Conservation (phyloP, 1,140 invertebrate genomes). For the Bombyx mandarina region DNA sequence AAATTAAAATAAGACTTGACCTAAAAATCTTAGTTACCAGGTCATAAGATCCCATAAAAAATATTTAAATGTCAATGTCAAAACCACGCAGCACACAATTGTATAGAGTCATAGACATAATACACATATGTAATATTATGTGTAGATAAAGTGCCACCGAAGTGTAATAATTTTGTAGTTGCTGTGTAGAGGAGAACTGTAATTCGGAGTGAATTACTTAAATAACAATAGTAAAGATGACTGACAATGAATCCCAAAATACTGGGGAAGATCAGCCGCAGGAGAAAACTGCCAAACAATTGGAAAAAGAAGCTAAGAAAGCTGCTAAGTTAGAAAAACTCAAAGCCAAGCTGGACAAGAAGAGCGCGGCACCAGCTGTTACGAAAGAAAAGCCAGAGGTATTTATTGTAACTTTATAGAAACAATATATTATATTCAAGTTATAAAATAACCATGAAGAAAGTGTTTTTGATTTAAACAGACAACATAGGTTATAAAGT, state of each 20-base stretch:
- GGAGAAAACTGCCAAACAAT: constrained; percentile 87
- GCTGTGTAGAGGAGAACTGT: too few species aligned
- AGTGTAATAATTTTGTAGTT: too few species aligned
- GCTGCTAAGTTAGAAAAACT: constrained; percentile 93
- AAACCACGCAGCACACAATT: too few species aligned
- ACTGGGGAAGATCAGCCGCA: constrained; percentile 58
- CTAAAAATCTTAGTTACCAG: too few species aligned
- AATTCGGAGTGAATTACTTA: too few species aligned
- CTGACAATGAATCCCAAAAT: constrained; percentile 46
- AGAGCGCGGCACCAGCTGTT: constrained; percentile 68
- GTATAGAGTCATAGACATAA: too few species aligned
- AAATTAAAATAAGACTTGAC: too few species aligned
- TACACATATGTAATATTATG: too few species aligned
- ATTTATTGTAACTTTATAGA: constrained; percentile 14
- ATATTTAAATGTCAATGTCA: too few species aligned
- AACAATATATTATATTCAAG: neutral
- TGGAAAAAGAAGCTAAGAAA: constrained; percentile 92
- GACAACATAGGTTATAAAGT: neutral
- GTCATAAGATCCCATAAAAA: too few species aligned
- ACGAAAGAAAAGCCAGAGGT: constrained; percentile 79
- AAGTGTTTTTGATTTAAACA: neutral
- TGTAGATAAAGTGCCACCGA: too few species aligned
- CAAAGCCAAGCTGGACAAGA: constrained; percentile 91
- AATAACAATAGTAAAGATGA: constrained; percentile 28
- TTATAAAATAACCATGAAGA: neutral